Percentiles rank a stretch among this genome's conserved stretches.
phyloP scores from a whole-genome alignment of 2,797 vertebrate species.

The Setipinna tenuifilis region DNA sequence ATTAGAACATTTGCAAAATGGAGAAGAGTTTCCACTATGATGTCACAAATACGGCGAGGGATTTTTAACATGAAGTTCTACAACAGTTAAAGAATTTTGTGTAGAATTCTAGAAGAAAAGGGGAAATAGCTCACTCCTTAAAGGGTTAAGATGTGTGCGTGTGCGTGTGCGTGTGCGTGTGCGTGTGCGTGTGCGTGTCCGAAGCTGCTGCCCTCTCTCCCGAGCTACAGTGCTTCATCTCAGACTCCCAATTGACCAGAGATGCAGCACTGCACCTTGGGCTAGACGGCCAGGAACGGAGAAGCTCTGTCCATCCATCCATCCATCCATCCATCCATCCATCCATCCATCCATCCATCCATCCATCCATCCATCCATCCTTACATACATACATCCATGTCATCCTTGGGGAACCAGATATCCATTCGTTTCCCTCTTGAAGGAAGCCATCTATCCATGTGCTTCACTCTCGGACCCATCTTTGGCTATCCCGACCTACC shows the following conservation, averaged over 20 bases:
- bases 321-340: background rate
- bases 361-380: background rate
- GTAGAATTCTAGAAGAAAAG: no score
- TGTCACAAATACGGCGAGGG: no score
- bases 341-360: background rate
- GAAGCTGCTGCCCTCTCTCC: conserved; percentile 77
- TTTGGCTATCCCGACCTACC: background rate
- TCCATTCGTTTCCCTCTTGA: no score
- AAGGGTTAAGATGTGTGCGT: no score
- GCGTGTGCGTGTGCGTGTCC: background rate
- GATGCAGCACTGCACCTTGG: conserved; percentile 99
- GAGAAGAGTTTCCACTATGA: no score
- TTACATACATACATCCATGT: background rate
- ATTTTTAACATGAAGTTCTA: no score
- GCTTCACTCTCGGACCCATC: background rate
- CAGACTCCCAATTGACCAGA: conserved; percentile 99
- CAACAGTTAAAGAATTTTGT: no score
- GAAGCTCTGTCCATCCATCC: background rate
- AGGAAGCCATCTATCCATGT: background rate
- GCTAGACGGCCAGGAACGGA: conserved; percentile 79
- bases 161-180: background rate
- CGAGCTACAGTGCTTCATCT: conserved; percentile 99
- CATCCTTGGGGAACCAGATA: no score
- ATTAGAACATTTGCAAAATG: no score
- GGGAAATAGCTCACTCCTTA: no score